Conservation (phyloP, 2,113 vertebrate species). For the Andinoacara biseriatus region DNA sequence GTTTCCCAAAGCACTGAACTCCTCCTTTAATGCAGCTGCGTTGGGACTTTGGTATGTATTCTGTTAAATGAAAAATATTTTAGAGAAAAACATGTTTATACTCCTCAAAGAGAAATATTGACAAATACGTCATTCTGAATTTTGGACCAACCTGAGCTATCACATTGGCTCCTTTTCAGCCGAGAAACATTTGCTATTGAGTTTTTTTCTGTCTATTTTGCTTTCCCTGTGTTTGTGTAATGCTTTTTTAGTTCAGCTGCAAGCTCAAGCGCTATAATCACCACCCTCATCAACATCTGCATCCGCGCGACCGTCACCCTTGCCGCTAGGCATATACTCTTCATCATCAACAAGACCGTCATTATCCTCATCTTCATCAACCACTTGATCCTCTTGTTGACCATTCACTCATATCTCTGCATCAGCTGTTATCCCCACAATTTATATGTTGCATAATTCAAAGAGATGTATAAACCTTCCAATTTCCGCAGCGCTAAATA, state of each 20-base stretch:
- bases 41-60: background rate
- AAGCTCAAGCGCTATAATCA: slow-evolving; percentile 50
- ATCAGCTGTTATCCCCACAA: slow-evolving; percentile 35
- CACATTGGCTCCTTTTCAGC: background rate
- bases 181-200: background rate
- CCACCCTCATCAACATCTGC: slow-evolving; percentile 50
- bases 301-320: slow-evolving; percentile 41
- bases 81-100: background rate
- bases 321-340: slow-evolving; percentile 31
- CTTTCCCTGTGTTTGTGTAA: slow-evolving; percentile 1
- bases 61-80: background rate
- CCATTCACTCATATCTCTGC: slow-evolving; percentile 38
- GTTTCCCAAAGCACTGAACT: background rate
- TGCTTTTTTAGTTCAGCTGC: slow-evolving; percentile 29
- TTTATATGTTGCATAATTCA: slow-evolving; percentile 43
- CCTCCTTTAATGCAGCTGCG: slow-evolving; percentile 4
- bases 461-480: background rate
- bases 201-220: background rate
- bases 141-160: background rate
- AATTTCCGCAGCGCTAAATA: slow-evolving; percentile 13
- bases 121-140: background rate
- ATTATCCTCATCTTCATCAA: slow-evolving; percentile 62
- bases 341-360: slow-evolving; percentile 42
- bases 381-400: slow-evolving; percentile 66
- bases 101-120: background rate